Evolutionary conservation across 2,797 vertebrate genomes (phyloP), one percentile per base, ranked within the genome.

Genomic region (Girardinus metallicus): DNA sequence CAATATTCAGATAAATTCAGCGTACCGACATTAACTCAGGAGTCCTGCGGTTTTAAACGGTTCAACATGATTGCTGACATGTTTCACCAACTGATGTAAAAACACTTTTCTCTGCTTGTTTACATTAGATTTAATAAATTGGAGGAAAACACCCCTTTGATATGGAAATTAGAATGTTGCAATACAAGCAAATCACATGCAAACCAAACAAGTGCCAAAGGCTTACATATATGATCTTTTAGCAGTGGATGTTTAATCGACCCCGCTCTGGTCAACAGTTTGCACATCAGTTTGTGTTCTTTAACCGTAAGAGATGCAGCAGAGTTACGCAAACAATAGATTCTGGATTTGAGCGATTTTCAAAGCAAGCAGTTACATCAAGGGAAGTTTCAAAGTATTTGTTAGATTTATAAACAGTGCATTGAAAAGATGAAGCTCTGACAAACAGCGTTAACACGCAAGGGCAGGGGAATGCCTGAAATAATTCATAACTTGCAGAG

Each of bases 81-180:
- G 72, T 89, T 87, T 81, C 83, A 77, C 60, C 77, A 81, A 75
- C 62, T 80, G 23, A 12, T n/a, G 43, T 82, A 73, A 60, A 49
- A 44, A 81, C 76, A 80, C 29, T 60, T 64, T 84, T 82, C 71
- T 47, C 70, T 36, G 60, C 77, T 82, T 5, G 18, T 83, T 88
- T 84, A 77, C 49, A 0, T n/a, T 75, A 78, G 85, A 78, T 79
- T 81, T 79, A 79, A 77, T 84, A 18, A 68, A 75, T 76, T 64
- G 34, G 31, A 13, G 55, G 10, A 80, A 80, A 86, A 77, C 53
- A 64, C 23, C 72, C 73, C 78, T 90, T 89, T 87, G 83, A 88
- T 86, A 81, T 88, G 79, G 86, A 83, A 89, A 84, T 70, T 75
- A 70, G 82, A 80, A 84, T 87, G 82, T 44, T 89, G 83, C 94